A percentile compares a stretch with the other conserved stretches of the same genome.
These are phyloP conservation scores for Clavelina lepadiformis DNA, from an alignment of 23 tunicate genomes.

Conservation along the genomic window DNA sequence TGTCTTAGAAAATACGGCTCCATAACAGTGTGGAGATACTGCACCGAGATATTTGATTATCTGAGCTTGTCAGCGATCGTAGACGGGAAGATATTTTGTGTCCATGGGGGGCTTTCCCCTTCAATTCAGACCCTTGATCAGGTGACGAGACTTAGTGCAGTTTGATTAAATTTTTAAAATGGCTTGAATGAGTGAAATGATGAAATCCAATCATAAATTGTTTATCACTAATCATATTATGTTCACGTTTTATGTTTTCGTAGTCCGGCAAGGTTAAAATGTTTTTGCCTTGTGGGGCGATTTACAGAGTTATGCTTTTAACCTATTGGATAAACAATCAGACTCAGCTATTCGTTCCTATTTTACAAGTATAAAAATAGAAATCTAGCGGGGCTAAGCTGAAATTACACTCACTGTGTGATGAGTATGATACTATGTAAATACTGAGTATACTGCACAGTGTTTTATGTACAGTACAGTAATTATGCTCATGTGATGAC, in stretches of 20 bases:
- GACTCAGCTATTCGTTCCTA: too few species aligned
- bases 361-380: too few species aligned
- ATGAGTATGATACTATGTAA: too few species aligned
- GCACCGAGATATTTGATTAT: constrained; percentile 92
- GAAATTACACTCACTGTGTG: too few species aligned
- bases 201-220: not conserved
- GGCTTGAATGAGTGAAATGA: not conserved
- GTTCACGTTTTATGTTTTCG: not conserved
- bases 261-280: too few species aligned
- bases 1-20: constrained; percentile 96
- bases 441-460: too few species aligned
- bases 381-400: too few species aligned
- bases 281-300: too few species aligned
- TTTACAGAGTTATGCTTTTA: too few species aligned
- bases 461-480: too few species aligned
- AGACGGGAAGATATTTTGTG: constrained; percentile 92
- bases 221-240: not conserved
- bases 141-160: not conserved
- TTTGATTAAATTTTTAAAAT: not conserved
- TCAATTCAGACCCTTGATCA: constrained; percentile 86
- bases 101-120: constrained; percentile 95
- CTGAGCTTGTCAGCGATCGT: constrained; percentile 91
- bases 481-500: too few species aligned
- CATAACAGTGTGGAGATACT: constrained; percentile 95
- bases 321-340: too few species aligned